Evolutionary conservation across 2,113 vertebrate genomes (phyloP).

Genomic region (Gavia stellata): DNA sequence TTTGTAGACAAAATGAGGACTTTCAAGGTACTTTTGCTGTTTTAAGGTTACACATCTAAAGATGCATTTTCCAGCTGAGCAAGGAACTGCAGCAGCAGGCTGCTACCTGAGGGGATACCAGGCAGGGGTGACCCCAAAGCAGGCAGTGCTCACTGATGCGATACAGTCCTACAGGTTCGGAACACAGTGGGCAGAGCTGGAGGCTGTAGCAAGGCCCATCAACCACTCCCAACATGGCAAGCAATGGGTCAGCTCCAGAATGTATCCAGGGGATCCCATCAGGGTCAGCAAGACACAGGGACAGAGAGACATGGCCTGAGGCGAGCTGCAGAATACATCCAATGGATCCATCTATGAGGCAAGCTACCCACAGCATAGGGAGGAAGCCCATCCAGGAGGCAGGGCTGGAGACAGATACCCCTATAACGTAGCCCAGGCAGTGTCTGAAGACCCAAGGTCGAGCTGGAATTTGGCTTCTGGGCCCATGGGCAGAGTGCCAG

Average conservation of each 20-base stretch:
- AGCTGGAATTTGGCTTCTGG: neutral
- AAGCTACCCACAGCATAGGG: neutral
- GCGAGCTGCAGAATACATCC: neutral
- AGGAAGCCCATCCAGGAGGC: neutral
- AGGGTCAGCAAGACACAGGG: accelerated
- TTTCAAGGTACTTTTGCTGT: neutral
- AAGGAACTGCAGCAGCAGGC: neutral
- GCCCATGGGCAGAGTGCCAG: neutral
- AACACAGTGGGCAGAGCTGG: neutral
- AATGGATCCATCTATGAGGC: neutral
- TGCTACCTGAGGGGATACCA: neutral
- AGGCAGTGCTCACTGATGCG: neutral
- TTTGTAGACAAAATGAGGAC: neutral
- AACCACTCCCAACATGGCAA: neutral
- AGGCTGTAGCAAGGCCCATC: neutral
- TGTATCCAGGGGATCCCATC: neutral
- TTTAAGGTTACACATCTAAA: neutral
- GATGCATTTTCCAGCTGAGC: neutral
- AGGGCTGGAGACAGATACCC: neutral
- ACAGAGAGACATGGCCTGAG: neutral
- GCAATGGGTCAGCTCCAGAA: neutral
- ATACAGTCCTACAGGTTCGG: neutral
- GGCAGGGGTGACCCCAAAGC: neutral
- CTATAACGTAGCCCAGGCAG: neutral
- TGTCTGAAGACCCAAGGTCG: neutral